Percentiles rank a stretch among this genome's conserved stretches.
Conservation (phyloP, 2,888 invertebrate genomes). For the Sminthurides aquaticus region DNA sequence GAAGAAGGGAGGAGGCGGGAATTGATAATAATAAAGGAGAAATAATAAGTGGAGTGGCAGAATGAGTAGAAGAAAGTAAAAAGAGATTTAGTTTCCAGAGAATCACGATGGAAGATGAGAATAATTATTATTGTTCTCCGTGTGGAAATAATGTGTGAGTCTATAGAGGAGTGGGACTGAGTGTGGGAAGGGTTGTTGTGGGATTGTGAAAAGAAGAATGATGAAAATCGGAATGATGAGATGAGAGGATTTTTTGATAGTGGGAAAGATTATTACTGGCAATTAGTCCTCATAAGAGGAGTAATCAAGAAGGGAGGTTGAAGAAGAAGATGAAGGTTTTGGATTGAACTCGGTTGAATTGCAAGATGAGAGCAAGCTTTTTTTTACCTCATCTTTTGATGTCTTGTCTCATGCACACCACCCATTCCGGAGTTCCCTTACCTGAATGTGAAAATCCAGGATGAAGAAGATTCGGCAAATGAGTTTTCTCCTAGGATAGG, state of each 20-base stretch:
- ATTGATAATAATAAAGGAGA: too few species aligned
- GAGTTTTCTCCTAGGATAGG: not conserved
- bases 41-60: too few species aligned
- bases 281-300: conserved; percentile 24
- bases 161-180: too few species aligned
- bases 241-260: conserved; percentile 16
- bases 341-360: conserved; percentile 18
- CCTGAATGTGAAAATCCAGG: too few species aligned
- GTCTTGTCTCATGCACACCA: not conserved
- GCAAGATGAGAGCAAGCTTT: conserved; percentile 13
- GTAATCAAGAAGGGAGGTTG: conserved; percentile 21
- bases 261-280: conserved; percentile 23
- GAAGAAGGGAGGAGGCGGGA: too few species aligned
- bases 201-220: not conserved
- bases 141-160: not conserved
- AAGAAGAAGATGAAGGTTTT: conserved; percentile 7
- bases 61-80: not conserved
- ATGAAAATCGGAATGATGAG: not conserved
- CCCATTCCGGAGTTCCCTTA: not conserved
- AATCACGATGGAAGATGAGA: not conserved
- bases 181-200: not conserved
- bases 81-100: not conserved
- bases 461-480: not conserved
- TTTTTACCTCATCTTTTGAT: not conserved
- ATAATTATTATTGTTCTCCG: not conserved